Percentiles rank a stretch among this genome's conserved stretches.
These are phyloP conservation scores for Nibea albiflora DNA, from an alignment of 2,113 vertebrate species.

Conservation along the genomic window DNA sequence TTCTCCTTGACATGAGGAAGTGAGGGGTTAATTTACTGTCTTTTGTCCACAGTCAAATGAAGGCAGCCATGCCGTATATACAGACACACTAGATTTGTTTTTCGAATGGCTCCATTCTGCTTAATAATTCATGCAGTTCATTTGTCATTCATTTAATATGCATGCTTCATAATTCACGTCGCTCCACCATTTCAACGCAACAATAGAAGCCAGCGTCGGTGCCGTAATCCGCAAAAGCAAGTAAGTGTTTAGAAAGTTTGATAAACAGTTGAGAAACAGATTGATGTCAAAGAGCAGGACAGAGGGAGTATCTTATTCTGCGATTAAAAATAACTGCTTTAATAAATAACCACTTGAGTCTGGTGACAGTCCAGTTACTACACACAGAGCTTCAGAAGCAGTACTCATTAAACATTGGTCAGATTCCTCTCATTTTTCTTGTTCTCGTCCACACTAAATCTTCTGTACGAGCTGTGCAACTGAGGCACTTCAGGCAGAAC, in stretches of 20 bases:
- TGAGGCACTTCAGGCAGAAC: background rate
- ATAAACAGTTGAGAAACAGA: background rate
- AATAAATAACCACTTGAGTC: background rate
- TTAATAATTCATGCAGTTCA: background rate
- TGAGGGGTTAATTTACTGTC: too few relatives aligned
- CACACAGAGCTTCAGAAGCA: background rate
- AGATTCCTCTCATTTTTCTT: conserved; percentile 8
- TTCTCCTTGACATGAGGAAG: too few relatives aligned
- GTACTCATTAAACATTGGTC: background rate
- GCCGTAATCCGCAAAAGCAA: background rate
- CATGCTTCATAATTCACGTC: background rate
- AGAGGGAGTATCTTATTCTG: background rate
- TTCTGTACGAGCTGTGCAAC: background rate
- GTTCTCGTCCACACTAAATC: background rate
- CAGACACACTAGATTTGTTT: background rate
- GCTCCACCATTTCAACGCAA: conserved; percentile 5
- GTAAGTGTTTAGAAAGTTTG: background rate
- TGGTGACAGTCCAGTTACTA: background rate
- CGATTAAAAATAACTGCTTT: background rate
- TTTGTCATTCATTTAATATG: background rate
- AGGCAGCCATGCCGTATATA: too few relatives aligned
- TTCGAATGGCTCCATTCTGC: background rate
- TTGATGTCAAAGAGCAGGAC: background rate
- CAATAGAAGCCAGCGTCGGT: background rate
- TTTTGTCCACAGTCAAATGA: too few relatives aligned